Base-by-base conservation (phyloP, 2,888 invertebrate genomes). In the Chymomyza caudatula region DNA sequence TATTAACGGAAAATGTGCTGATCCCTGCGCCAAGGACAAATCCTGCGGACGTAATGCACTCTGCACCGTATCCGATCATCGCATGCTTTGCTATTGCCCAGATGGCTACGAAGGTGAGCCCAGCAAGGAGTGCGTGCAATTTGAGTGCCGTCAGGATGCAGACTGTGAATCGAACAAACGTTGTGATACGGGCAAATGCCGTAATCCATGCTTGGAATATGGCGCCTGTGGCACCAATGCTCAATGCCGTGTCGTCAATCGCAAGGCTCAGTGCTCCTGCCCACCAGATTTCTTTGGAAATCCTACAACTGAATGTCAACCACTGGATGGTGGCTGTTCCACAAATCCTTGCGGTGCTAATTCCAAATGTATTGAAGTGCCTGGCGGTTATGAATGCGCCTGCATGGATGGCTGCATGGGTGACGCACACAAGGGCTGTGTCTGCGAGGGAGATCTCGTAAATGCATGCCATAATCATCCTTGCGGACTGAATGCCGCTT, bases 71-170 rank as follows among this genome's bases (percentile, higher is more conserved):
- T 93, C 94, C 2, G 94, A 95, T 74, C 97, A 97, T 89, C 93
- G 95, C 49, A 94, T 96, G 52, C 93, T 97, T 3, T 97, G 97
- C 87, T 92, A 96, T 65, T 97, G 97, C 87, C 96, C 96, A 0
- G 95, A 96, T 85, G 96, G 97, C 15, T 96, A 92, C 86, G 94
- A 94, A 74, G 96, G 96, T 0, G 95, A 96, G 87, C 96, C 96
- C 0, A 93, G 92, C 65, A 93, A 93, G 72, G 93, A 93, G 83
- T 96, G 96, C 82, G 93, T 93, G 69, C 92, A 94, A 70, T 94
- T 95, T 73, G 96, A 96, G 90, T 97, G 97, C 80, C 92, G 93
- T 61, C 91, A 92, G 56, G 94, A 96, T 87, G 92, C 92, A 6
- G 96, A 97, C 81, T 97, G 97, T 86, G 94, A 94, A 60, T 85